phyloP scores from a whole-genome alignment of 2,113 vertebrate species.

The Macquaria ambigua region DNA sequence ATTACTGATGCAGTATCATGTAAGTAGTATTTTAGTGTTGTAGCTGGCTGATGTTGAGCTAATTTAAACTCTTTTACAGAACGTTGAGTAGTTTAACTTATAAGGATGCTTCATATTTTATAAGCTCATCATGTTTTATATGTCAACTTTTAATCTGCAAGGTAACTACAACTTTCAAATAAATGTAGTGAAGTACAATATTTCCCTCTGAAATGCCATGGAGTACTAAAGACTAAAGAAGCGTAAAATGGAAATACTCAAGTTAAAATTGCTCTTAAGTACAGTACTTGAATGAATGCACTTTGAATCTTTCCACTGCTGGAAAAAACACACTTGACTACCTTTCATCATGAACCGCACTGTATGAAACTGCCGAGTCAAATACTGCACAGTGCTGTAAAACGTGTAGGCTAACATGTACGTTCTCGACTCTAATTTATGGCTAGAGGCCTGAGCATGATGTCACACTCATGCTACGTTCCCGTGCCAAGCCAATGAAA shows the following conservation, averaged over 20 bases:
- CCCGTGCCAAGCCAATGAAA: slow-evolving; percentile 55
- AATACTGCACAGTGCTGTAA: slow-evolving; percentile 1
- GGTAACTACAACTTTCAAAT: not conserved
- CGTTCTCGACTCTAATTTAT: slow-evolving; percentile 33
- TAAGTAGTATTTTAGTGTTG: too few species aligned
- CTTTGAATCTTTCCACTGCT: not conserved
- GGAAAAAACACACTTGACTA: not conserved
- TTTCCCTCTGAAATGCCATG: not conserved
- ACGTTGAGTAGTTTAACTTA: too few species aligned
- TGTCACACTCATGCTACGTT: slow-evolving; percentile 46
- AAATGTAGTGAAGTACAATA: not conserved
- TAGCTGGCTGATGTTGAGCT: too few species aligned
- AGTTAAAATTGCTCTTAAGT: not conserved
- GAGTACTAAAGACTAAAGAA: not conserved
- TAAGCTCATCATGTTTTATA: too few species aligned
- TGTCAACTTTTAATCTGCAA: too few species aligned
- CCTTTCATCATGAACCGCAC: not conserved
- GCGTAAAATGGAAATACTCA: not conserved
- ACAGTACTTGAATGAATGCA: not conserved
- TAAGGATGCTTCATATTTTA: too few species aligned
- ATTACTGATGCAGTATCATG: too few species aligned
- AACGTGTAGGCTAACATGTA: slow-evolving; percentile 1
- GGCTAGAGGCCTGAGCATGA: slow-evolving; percentile 43
- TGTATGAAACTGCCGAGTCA: slow-evolving; percentile 27
- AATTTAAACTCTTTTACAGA: too few species aligned